These are phyloP conservation scores for Stegodyphus mimosarum DNA, from an alignment of 1,140 invertebrate species.

Conservation along the genomic window DNA sequence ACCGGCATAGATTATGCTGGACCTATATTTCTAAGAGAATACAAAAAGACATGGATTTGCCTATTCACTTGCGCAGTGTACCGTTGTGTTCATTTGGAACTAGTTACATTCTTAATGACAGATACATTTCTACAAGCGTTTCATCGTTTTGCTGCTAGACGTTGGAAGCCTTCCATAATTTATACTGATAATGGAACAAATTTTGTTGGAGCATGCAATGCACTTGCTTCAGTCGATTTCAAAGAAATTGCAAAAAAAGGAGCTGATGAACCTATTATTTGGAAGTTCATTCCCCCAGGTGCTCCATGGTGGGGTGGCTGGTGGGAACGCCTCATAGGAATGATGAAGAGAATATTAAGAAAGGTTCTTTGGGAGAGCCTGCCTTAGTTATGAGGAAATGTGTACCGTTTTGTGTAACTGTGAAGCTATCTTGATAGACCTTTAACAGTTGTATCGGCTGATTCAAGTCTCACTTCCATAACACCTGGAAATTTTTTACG, in stretches of 20 bases:
- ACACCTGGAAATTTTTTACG: slow-evolving; percentile 28
- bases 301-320: slow-evolving; percentile 34
- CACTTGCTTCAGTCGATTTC: background rate
- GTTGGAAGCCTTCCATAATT: slow-evolving; percentile 65
- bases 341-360: slow-evolving; percentile 5
- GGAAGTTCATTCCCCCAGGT: slow-evolving; percentile 29
- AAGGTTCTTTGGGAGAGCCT: background rate
- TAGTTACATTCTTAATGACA: slow-evolving; percentile 64
- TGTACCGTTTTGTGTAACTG: slow-evolving; percentile 15
- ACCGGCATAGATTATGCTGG: slow-evolving; percentile 66
- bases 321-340: slow-evolving; percentile 26
- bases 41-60: slow-evolving; percentile 20
- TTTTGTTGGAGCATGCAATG: slow-evolving; percentile 64
- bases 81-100: slow-evolving; percentile 62
- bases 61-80: slow-evolving; percentile 63
- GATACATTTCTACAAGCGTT: slow-evolving; percentile 67
- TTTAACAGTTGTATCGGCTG: slow-evolving; percentile 16
- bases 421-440: slow-evolving; percentile 56
- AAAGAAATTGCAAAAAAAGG: background rate
- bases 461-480: slow-evolving; percentile 4
- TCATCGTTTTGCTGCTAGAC: slow-evolving; percentile 66
- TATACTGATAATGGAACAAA: slow-evolving; percentile 67
- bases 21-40: slow-evolving; percentile 63
- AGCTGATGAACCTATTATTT: slow-evolving; percentile 4
- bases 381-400: slow-evolving; percentile 27